Conservation (phyloP, 2,113 vertebrate genomes). For the Agapornis roseicollis region DNA sequence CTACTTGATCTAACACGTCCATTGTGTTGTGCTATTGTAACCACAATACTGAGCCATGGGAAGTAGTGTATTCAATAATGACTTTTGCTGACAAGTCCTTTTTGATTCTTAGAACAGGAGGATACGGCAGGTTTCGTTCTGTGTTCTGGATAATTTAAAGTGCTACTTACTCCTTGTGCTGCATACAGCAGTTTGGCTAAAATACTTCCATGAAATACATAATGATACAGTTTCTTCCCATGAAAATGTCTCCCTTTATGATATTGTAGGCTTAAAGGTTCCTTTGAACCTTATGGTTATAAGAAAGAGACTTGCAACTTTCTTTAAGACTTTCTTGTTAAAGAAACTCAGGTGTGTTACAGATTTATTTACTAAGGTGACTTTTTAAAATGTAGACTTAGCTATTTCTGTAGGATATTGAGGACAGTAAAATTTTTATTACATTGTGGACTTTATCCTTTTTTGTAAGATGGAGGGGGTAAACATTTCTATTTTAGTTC, state of each 20-base stretch:
- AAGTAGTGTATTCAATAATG: not conserved
- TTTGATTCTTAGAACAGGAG: not conserved
- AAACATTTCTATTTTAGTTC: not conserved
- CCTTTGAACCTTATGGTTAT: not conserved
- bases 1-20: not conserved
- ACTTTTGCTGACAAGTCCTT: not conserved
- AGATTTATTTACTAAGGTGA: not conserved
- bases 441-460: not conserved
- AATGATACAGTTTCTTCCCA: not conserved
- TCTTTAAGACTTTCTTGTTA: not conserved
- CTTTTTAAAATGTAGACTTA: not conserved
- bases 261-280: not conserved
- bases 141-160: not conserved
- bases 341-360: not conserved
- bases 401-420: not conserved
- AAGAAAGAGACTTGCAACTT: not conserved
- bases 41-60: not conserved
- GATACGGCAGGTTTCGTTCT: not conserved
- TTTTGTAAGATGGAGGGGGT: not conserved
- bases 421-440: not conserved
- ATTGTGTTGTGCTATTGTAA: not conserved
- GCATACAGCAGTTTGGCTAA: slow-evolving; percentile 24
- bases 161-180: not conserved
- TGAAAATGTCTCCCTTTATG: not conserved
- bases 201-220: not conserved